These are phyloP conservation scores for Chalcis sispes DNA, from an alignment of 2,888 invertebrate genomes.

Conservation along the genomic window DNA sequence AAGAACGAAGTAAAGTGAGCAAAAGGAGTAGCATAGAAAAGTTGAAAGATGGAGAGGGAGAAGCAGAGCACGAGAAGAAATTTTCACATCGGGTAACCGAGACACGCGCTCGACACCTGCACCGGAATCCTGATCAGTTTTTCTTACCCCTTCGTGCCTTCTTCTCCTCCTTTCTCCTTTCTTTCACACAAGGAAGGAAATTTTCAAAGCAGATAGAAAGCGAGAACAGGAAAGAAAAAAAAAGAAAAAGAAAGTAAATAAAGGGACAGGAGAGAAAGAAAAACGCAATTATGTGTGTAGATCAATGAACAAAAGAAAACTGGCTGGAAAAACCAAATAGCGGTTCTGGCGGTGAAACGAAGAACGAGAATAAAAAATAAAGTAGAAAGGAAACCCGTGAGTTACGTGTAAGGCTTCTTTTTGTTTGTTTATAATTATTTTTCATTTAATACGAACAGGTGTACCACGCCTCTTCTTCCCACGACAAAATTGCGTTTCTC, in stretches of 20 bases:
- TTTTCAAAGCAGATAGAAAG: neutral
- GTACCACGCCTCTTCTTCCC: conserved; percentile 2
- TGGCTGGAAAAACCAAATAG: too few relatives aligned
- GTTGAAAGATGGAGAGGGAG: conserved; percentile 6
- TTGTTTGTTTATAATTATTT: conserved; percentile 52
- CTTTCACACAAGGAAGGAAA: neutral
- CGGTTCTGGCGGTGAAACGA: too few relatives aligned
- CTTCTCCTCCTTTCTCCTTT: neutral
- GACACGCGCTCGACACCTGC: conserved; percentile 70
- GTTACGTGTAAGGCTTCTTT: conserved; percentile 30
- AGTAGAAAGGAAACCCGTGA: too few relatives aligned
- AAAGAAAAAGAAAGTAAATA: neutral
- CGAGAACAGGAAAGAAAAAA: conserved; percentile 12
- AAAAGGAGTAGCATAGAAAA: neutral
- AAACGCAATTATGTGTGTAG: conserved; percentile 5
- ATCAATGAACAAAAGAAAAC: conserved; percentile 22
- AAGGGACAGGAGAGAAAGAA: neutral
- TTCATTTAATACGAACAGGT: conserved; percentile 20
- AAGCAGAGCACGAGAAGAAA: conserved; percentile 20
- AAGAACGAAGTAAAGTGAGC: neutral
- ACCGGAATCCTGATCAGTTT: conserved; percentile 73
- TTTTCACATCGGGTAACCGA: conserved; percentile 66
- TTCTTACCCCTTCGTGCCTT: conserved; percentile 42
- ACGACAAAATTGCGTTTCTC: too few relatives aligned
- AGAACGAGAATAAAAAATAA: too few relatives aligned